Conservation (phyloP, 1,140 invertebrate genomes). For the Aphaenogaster floridana region DNA sequence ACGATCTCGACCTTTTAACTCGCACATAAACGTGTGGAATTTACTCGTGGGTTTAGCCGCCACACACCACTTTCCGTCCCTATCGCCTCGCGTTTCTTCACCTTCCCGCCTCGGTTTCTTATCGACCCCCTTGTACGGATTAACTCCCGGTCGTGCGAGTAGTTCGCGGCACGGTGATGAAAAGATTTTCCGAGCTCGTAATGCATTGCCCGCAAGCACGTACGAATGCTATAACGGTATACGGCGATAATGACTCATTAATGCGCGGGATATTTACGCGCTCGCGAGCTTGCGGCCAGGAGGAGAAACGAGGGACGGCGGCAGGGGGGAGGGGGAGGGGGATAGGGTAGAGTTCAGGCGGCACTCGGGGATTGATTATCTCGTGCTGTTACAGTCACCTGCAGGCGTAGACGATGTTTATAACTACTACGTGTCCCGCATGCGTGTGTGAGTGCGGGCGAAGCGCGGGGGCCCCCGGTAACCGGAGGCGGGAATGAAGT, state of each 20-base stretch:
- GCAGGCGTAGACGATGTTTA: slow-evolving; percentile 75
- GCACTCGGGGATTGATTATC: slow-evolving; percentile 75
- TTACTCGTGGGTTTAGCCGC: neutral
- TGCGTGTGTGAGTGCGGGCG: slow-evolving; percentile 61
- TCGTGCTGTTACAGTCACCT: slow-evolving; percentile 76
- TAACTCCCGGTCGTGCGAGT: slow-evolving; percentile 44
- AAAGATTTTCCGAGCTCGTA: slow-evolving; percentile 74
- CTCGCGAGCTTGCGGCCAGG: slow-evolving; percentile 15
- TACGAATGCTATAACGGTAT: slow-evolving; percentile 72
- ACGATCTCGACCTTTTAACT: neutral
- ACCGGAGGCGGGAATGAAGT: slow-evolving; percentile 69
- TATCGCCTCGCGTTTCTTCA: neutral
- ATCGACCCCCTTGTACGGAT: slow-evolving; percentile 47
- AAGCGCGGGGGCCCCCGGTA: slow-evolving; percentile 37
- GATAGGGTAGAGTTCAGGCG: slow-evolving; percentile 51
- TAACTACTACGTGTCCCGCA: slow-evolving; percentile 71
- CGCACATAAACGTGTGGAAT: slow-evolving; percentile 1
- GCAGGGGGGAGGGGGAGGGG: neutral
- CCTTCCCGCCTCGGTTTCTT: neutral
- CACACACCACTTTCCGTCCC: neutral
- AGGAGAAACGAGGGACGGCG: neutral
- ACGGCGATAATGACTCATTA: slow-evolving; percentile 77
- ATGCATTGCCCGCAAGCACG: slow-evolving; percentile 70
- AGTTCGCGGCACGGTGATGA: slow-evolving; percentile 58
- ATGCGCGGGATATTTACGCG: slow-evolving; percentile 74